These are phyloP conservation scores for Drosophila miranda DNA, from an alignment of 1,140 invertebrate genomes.

Conservation along the genomic window DNA sequence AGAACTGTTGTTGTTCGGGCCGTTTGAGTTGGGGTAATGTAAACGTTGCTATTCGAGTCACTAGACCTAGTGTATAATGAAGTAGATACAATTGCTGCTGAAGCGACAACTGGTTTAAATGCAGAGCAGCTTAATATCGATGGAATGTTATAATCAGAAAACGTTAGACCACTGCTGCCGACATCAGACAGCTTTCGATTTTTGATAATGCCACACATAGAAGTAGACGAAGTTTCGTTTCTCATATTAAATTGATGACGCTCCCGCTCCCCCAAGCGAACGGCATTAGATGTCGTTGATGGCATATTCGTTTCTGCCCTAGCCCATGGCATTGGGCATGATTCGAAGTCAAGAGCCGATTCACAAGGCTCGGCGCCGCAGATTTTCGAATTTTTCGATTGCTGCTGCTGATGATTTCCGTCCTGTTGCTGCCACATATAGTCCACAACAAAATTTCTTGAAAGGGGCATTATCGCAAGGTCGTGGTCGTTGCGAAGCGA, in stretches of 20 bases:
- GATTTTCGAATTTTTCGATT: conserved; percentile 35
- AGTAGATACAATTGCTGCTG: conserved; percentile 58
- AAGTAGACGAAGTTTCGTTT: conserved; percentile 29
- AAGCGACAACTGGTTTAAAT: conserved; percentile 85
- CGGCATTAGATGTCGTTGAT: conserved; percentile 8
- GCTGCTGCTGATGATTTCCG: conserved; percentile 76
- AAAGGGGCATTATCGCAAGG: conserved; percentile 83
- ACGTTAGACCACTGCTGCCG: conserved; percentile 12
- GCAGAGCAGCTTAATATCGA: conserved; percentile 83
- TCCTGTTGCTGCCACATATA: conserved; percentile 85
- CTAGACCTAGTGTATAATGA: conserved; percentile 59
- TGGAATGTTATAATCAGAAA: conserved; percentile 53
- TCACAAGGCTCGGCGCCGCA: not conserved
- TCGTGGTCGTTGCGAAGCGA: conserved; percentile 52
- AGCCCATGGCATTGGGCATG: conserved; percentile 85
- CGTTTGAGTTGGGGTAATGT: conserved; percentile 65
- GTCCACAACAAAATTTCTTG: conserved; percentile 86
- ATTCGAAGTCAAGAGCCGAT: conserved; percentile 83
- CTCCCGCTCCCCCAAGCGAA: conserved; percentile 5
- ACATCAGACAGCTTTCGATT: conserved; percentile 18
- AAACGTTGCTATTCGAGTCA: conserved; percentile 49
- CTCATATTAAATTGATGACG: conserved; percentile 36
- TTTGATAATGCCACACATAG: conserved; percentile 20
- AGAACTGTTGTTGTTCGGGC: conserved; percentile 82
- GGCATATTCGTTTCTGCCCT: conserved; percentile 66